These are phyloP conservation scores for Cataglyphis livida DNA, from an alignment of 2,888 invertebrate species.

Conservation along the genomic window DNA sequence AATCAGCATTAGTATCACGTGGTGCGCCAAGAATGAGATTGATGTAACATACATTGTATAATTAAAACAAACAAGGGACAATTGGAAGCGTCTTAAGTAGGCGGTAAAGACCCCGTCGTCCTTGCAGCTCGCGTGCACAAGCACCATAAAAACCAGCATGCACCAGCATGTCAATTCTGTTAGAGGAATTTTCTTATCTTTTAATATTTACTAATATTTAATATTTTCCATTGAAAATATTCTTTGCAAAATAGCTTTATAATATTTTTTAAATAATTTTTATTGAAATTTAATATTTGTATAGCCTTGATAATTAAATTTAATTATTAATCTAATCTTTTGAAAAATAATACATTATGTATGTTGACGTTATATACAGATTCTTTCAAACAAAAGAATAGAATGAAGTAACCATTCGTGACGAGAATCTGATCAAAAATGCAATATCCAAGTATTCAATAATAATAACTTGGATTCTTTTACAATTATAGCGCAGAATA, in stretches of 20 bases:
- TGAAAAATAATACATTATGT: not conserved
- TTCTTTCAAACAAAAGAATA: not conserved
- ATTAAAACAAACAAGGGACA: conserved; percentile 80
- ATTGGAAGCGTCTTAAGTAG: conserved; percentile 71
- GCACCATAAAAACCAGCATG: conserved; percentile 37
- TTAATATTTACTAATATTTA: not conserved
- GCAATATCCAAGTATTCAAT: conserved; percentile 12
- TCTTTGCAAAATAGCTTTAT: not conserved
- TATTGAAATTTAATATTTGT: not conserved
- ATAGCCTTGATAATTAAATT: not conserved
- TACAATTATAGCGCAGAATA: not conserved
- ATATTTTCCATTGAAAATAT: not conserved
- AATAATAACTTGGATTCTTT: not conserved
- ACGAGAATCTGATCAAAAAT: not conserved
- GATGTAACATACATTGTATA: conserved; percentile 61
- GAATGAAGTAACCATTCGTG: not conserved
- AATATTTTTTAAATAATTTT: conserved; percentile 12
- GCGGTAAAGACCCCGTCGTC: conserved; percentile 67
- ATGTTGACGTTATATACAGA: not conserved
- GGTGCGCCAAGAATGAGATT: conserved; percentile 25
- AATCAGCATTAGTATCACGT: not conserved
- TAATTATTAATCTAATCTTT: not conserved
- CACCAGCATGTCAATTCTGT: not conserved
- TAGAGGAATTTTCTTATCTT: not conserved
- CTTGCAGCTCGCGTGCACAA: conserved; percentile 63